A percentile compares a stretch with the other conserved stretches of the same genome.
phyloP scores from a whole-genome alignment of 2,888 invertebrate genomes.

The Nipponacmea schrenckii region DNA sequence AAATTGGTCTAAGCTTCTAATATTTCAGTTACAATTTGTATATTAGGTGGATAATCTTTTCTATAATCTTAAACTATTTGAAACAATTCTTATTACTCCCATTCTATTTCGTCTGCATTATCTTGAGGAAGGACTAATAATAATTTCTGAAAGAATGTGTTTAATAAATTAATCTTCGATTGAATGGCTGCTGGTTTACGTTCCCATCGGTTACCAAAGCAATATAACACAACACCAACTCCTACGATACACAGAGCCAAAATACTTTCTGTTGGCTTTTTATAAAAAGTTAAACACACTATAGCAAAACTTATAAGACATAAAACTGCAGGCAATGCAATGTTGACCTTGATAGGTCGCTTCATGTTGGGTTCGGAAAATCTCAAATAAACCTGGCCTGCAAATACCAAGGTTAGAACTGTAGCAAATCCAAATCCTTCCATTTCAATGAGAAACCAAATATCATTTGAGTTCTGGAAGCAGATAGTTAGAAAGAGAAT shows the following conservation, averaged over 20 bases:
- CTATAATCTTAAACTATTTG: no score
- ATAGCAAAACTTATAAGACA: conserved; percentile 86
- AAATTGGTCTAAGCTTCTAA: no score
- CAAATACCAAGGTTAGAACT: conserved; percentile 57
- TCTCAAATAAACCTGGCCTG: conserved; percentile 75
- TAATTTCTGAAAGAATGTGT: conserved; percentile 41
- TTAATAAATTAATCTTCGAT: conserved; percentile 46
- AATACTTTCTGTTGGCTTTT: conserved; percentile 77
- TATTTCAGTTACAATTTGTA: no score
- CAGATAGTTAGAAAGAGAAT: conserved; percentile 48
- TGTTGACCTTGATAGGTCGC: conserved; percentile 84
- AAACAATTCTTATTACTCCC: conserved; percentile 39
- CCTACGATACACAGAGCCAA: conserved; percentile 74
- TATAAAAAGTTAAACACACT: conserved; percentile 86
- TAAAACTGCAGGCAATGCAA: conserved; percentile 84
- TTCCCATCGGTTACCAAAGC: conserved; percentile 53
- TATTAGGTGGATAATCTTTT: no score
- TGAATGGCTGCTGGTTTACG: conserved; percentile 52
- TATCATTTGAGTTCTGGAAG: conserved; percentile 54
- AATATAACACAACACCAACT: conserved; percentile 77
- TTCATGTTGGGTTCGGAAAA: conserved; percentile 82
- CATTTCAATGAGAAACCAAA: conserved; percentile 62
- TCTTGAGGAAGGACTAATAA: conserved; percentile 46
- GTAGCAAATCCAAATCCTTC: conserved; percentile 62
- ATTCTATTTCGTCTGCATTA: conserved; percentile 38